These are phyloP conservation scores for Macaca fascicularis DNA, from an alignment of 2,113 vertebrate genomes.

Conservation along the genomic window T2T-MFA8v1.1 NC_088395.1:21413001-21413500, in stretches of 20 bases:
- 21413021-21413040: neutral
- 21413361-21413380: neutral
- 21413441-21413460: neutral
- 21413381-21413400: neutral
- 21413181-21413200: neutral
- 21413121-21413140: neutral
- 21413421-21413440: conserved; percentile 13
- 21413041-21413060: conserved; percentile 3
- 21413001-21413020: neutral
- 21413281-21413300: conserved; percentile 33
- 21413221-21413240: neutral
- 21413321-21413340: neutral
- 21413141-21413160: conserved; percentile 16
- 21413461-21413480: conserved; percentile 40
- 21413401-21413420: conserved; percentile 3
- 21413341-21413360: conserved; percentile 1
- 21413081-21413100: neutral
- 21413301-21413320: conserved; percentile 20
- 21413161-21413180: neutral
- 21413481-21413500: neutral
- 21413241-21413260: conserved; percentile 46
- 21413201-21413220: neutral
- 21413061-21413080: neutral
- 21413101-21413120: neutral
- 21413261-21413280: neutral